A percentile compares a stretch with the other conserved stretches of the same genome.
These are phyloP conservation scores for Papilio demoleus DNA, from an alignment of 2,888 invertebrate genomes.

Conservation along the genomic window DNA sequence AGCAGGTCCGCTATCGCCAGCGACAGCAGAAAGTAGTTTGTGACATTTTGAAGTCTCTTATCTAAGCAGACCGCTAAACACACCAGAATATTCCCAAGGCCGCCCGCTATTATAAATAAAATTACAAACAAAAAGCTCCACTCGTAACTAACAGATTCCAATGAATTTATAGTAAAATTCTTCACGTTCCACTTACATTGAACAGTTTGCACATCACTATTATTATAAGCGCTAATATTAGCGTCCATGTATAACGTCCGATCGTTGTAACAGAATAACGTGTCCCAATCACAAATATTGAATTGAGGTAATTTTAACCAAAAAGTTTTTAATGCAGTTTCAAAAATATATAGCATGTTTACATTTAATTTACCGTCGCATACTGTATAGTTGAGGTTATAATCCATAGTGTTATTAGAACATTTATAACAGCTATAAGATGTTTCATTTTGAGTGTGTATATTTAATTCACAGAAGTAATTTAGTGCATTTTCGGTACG, in stretches of 20 bases:
- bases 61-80: conserved; percentile 96
- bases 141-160: conserved; percentile 81
- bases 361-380: conserved; percentile 74
- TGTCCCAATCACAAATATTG: conserved; percentile 65
- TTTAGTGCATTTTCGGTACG: conserved; percentile 52
- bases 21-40: conserved; percentile 97
- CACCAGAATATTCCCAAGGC: conserved; percentile 95
- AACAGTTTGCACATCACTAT: conserved; percentile 58
- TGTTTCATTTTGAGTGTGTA: conserved; percentile 78
- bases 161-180: conserved; percentile 57
- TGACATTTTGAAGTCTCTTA: conserved; percentile 95
- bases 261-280: conserved; percentile 67
- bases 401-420: conserved; percentile 59
- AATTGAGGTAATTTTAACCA: conserved; percentile 71
- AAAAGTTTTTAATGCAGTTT: conserved; percentile 70
- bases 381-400: conserved; percentile 63
- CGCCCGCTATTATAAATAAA: conserved; percentile 93
- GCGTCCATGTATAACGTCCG: conserved; percentile 70
- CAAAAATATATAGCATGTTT: conserved; percentile 70
- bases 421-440: conserved; percentile 71
- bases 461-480: conserved; percentile 67
- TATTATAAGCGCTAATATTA: conserved; percentile 53
- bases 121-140: conserved; percentile 94
- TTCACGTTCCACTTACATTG: conserved; percentile 70
- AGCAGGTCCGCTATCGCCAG: conserved; percentile 96